phyloP scores from a whole-genome alignment of 2,797 vertebrate species.

The Coregonus ussuriensis region DNA sequence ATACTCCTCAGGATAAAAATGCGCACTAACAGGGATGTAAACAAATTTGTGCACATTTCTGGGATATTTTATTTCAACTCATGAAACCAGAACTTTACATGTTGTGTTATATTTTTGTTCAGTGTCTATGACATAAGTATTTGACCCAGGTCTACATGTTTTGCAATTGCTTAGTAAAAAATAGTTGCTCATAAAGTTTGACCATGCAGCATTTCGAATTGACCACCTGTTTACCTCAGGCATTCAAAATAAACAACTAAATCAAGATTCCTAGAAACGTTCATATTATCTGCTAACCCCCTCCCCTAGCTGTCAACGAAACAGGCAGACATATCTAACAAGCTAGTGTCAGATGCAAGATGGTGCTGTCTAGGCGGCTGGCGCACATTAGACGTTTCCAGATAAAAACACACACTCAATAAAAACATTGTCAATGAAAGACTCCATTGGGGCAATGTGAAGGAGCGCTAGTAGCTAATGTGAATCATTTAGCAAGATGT shows the following conservation, averaged over 20 bases:
- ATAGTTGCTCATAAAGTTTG: no score
- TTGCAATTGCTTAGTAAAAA: no score
- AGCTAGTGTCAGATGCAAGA: constrained; percentile 51
- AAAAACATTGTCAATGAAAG: constrained; percentile 68
- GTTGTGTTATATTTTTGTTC: no score
- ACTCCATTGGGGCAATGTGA: constrained; percentile 55
- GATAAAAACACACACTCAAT: constrained; percentile 65
- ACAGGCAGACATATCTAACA: constrained; percentile 19
- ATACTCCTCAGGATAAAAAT: no score
- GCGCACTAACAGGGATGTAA: no score
- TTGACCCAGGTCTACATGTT: no score
- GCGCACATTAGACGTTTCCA: constrained; percentile 54
- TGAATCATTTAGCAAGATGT: constrained; percentile 73
- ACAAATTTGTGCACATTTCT: no score
- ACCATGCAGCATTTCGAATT: background rate
- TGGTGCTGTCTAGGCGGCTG: constrained; percentile 58
- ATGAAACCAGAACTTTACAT: no score
- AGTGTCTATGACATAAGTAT: no score
- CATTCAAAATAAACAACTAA: background rate
- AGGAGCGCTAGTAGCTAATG: constrained; percentile 56
- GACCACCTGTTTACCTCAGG: background rate
- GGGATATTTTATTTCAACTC: no score
- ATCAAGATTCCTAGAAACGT: background rate
- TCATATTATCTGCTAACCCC: background rate
- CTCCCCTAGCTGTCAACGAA: background rate